Conservation (phyloP, 2,888 invertebrate genomes). For the Drosophila histrio region DNA sequence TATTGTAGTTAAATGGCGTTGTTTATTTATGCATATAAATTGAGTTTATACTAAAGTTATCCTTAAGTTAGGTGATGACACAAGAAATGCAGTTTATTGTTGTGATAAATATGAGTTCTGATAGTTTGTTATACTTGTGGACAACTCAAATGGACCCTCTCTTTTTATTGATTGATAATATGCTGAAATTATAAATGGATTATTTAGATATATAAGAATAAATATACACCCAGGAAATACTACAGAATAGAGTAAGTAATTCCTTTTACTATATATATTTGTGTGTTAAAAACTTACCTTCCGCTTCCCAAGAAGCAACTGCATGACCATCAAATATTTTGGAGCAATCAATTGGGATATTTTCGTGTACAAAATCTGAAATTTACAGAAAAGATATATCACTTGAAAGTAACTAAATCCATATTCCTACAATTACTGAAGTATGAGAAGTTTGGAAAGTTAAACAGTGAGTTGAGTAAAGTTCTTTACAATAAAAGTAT, state of each 20-base stretch:
- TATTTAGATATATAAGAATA: background rate
- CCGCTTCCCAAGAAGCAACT: constrained; percentile 35
- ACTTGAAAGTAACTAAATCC: too few relatives aligned
- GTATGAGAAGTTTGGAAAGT: too few relatives aligned
- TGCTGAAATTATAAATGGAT: constrained; percentile 24
- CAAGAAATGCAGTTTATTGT: constrained; percentile 38
- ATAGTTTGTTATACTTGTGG: constrained; percentile 38
- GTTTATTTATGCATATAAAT: constrained; percentile 27
- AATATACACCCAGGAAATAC: background rate
- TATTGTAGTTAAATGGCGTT: background rate
- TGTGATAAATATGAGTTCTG: constrained; percentile 53
- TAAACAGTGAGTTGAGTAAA: too few relatives aligned
- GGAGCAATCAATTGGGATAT: constrained; percentile 23
- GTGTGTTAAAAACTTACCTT: constrained; percentile 19
- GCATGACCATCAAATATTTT: constrained; percentile 40
- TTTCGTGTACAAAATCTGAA: constrained; percentile 34
- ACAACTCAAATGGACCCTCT: constrained; percentile 35
- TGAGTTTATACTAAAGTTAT: constrained; percentile 18
- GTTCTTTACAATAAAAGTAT: too few relatives aligned
- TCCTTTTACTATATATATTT: background rate
- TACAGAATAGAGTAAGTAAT: background rate
- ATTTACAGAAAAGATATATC: background rate
- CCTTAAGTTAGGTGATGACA: constrained; percentile 52
- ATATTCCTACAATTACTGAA: too few relatives aligned
- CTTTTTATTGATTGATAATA: constrained; percentile 46